Conservation (phyloP, 2,888 invertebrate species). For the Scaptomyza reducta region DNA sequence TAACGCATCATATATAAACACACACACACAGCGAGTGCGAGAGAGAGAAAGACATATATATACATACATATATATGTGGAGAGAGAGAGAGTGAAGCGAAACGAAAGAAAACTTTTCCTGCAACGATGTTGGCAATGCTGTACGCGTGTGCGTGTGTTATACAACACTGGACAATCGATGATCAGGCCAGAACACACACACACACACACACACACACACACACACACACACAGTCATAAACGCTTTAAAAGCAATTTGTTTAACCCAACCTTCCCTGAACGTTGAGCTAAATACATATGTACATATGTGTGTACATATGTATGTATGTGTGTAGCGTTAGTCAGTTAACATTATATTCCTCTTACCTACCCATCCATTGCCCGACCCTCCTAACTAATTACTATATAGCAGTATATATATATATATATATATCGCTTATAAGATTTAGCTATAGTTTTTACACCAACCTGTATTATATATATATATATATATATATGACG, state of each 20-base stretch:
- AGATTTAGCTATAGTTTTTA: slow-evolving; percentile 40
- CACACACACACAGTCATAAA: background rate
- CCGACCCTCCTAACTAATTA: background rate
- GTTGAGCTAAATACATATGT: too few relatives aligned
- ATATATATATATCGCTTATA: slow-evolving; percentile 36
- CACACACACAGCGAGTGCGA: background rate
- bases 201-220: background rate
- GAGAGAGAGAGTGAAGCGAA: slow-evolving; percentile 11
- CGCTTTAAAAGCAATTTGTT: slow-evolving; percentile 30
- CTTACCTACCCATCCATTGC: background rate
- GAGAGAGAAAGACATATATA: background rate
- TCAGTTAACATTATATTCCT: slow-evolving; percentile 4
- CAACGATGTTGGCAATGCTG: background rate
- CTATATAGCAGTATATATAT: background rate
- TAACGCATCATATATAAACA: slow-evolving; percentile 8
- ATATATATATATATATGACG: background rate
- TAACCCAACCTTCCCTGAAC: background rate
- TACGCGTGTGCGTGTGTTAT: background rate
- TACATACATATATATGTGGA: too few relatives aligned
- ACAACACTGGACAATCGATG: too few relatives aligned
- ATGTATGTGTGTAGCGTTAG: slow-evolving; percentile 1
- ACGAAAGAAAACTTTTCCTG: background rate
- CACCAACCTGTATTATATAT: slow-evolving; percentile 41
- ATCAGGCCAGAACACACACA: background rate
- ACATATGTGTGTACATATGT: too few relatives aligned